A percentile compares a stretch with the other conserved stretches of the same genome.
phyloP scores from a whole-genome alignment of 92 coral and sea anemone species.

The Palythoa heliodiscus region DNA sequence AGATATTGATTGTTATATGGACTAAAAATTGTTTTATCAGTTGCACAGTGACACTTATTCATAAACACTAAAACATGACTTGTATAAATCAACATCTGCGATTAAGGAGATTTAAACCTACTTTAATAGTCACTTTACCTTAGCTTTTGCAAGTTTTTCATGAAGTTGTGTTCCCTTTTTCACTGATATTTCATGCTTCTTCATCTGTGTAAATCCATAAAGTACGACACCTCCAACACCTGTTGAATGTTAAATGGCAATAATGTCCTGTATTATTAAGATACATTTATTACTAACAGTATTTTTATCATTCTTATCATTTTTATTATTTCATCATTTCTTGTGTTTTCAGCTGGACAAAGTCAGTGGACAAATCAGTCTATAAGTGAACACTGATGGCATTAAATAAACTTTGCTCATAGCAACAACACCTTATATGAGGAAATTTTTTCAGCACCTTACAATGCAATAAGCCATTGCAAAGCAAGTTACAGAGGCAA shows the following conservation, averaged over 20 bases:
- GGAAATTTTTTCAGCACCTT: background rate
- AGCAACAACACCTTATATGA: too few species aligned
- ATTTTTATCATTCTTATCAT: background rate
- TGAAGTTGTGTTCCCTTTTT: constrained; percentile 20
- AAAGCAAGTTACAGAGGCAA: too few species aligned
- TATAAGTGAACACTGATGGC: too few species aligned
- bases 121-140: background rate
- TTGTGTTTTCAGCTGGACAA: too few species aligned
- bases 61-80: too few species aligned
- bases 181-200: constrained; percentile 32
- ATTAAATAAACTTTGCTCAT: too few species aligned
- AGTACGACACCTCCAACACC: constrained; percentile 44
- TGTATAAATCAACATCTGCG: background rate
- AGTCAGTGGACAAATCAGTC: too few species aligned
- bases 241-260: background rate
- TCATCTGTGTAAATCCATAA: constrained; percentile 32
- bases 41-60: too few species aligned
- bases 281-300: background rate
- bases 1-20: too few species aligned
- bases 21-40: too few species aligned
- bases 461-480: too few species aligned
- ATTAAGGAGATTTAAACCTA: background rate
- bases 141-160: constrained; percentile 34
- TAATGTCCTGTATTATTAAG: background rate
- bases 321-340: too few species aligned